Conservation (phyloP, 2,888 invertebrate genomes). For the Phalera bucephala region DNA sequence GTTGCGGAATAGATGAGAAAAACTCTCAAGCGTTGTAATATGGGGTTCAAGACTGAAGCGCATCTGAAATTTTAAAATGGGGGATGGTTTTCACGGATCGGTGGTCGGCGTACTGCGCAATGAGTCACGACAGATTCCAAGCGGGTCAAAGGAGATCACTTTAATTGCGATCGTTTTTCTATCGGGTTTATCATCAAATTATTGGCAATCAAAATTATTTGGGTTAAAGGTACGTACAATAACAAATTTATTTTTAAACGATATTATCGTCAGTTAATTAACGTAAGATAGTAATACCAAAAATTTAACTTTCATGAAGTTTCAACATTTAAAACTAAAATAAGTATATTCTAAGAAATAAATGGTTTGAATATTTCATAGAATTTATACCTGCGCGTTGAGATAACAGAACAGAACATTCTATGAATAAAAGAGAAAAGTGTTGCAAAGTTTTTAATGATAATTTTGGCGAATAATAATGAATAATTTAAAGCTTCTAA, state of each 20-base stretch:
- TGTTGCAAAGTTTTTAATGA: constrained; percentile 36
- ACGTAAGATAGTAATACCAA: no score
- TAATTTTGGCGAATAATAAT: constrained; percentile 35
- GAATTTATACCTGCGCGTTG: constrained; percentile 1
- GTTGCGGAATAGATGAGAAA: no score
- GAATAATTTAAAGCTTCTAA: constrained; percentile 44
- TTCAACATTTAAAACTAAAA: constrained; percentile 3
- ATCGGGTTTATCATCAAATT: constrained; percentile 25
- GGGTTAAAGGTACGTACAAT: no score
- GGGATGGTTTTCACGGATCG: constrained; percentile 43
- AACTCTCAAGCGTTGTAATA: neutral
- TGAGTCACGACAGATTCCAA: constrained; percentile 42
- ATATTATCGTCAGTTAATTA: no score
- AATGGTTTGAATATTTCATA: constrained; percentile 8
- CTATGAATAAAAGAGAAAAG: constrained; percentile 26
- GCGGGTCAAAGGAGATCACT: constrained; percentile 49
- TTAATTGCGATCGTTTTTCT: constrained; percentile 46
- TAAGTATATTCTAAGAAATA: no score
- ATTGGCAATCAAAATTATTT: no score
- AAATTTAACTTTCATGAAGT: constrained; percentile 1
- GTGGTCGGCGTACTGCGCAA: constrained; percentile 46
- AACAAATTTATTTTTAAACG: no score
- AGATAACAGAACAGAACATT: constrained; percentile 12
- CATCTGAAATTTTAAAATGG: constrained; percentile 39
- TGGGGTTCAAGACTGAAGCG: constrained; percentile 8